Evolutionary conservation across 2,888 invertebrate species (phyloP).

Genomic region (Drosophila melanosoma): DNA sequence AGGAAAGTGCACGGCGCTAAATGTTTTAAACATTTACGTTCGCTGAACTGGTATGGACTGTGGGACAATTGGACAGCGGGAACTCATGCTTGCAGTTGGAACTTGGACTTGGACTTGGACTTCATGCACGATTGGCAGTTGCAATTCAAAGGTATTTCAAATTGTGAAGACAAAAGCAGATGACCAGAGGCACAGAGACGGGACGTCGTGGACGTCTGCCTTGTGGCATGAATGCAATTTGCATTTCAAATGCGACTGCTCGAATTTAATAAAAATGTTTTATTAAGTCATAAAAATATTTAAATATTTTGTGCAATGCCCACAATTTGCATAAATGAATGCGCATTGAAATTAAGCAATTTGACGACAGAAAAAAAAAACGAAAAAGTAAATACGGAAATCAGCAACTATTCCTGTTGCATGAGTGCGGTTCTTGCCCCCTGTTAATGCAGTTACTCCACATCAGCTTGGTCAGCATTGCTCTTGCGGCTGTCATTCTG

Average conservation of each 20-base stretch:
- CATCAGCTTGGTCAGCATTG: constrained; percentile 1
- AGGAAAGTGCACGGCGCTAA: constrained; percentile 73
- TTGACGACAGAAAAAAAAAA: constrained; percentile 42
- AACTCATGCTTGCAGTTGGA: constrained; percentile 35
- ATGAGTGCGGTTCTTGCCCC: constrained; percentile 50
- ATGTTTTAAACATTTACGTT: constrained; percentile 71
- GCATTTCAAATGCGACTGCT: constrained; percentile 74
- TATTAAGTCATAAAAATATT: constrained; percentile 78
- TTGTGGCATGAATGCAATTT: constrained; percentile 66
- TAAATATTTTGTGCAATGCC: constrained; percentile 52
- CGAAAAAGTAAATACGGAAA: constrained; percentile 24
- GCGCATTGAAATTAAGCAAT: constrained; percentile 75
- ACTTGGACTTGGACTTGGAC: constrained; percentile 36
- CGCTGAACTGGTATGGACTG: constrained; percentile 20
- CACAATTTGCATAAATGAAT: constrained; percentile 73
- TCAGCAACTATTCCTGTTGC: constrained; percentile 65
- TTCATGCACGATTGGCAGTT: constrained; percentile 84
- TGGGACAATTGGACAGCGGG: constrained; percentile 22
- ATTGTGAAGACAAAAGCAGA: constrained; percentile 54
- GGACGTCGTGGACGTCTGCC: constrained; percentile 25
- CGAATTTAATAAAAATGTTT: constrained; percentile 80
- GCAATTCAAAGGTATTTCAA: constrained; percentile 80
- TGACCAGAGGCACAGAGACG: constrained; percentile 17
- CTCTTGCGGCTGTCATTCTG: constrained; percentile 31
- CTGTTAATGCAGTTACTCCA: constrained; percentile 39